Evolutionary conservation across 1,140 invertebrate genomes (phyloP), one percentile per base, ranked within the genome.

Genomic region (Bemisia tabaci): DNA sequence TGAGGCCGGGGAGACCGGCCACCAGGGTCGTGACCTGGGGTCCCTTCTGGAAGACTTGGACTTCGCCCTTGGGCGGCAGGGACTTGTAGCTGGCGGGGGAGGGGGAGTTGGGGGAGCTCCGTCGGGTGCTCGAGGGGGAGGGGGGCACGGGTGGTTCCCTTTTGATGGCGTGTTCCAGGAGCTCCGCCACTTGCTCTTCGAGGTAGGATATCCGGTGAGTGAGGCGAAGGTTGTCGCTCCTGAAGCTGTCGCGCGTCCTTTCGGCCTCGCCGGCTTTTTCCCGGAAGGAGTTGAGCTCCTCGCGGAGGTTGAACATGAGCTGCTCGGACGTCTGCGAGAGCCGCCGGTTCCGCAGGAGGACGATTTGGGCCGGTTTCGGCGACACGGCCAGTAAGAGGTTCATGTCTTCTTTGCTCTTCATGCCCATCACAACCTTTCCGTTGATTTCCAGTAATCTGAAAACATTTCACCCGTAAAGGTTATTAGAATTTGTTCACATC

Each of bases 131-230:
- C 17, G 33, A 48, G 5, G 48, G 25, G 21, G 62, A 67, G 60
- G 21, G 39, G 27, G 23, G 48, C 23, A 33, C 60, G 58, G 21
- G 48, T 22, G 12, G 22, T 26, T 65, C 64, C 23, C 66, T 61
- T 62, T 67, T 67, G 64, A 67, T 68, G 22, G 63, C 66, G 59
- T 67, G 61, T 33, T 22, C 69, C 2, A 88, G 76, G 1, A 89
- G 77, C 71, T 90, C 87, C 0, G 82, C 78, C 62, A 93, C 90
- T 76, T 93, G 91, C 71, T 94, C 91, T 74, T 94, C 91, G 59
- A 94, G 81, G 75, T 94, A 94, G 1, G 88, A 89, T 61, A 94
- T 93, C 64, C 92, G 82, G 75, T 94, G 92, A 9, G 89, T 91
- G 60, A 94, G 79, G 60, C 90, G 80, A 22, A 91, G 83, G 75